These are phyloP conservation scores for Drosophila helvetica DNA, from an alignment of 2,888 invertebrate genomes.

Conservation along the genomic window DNA sequence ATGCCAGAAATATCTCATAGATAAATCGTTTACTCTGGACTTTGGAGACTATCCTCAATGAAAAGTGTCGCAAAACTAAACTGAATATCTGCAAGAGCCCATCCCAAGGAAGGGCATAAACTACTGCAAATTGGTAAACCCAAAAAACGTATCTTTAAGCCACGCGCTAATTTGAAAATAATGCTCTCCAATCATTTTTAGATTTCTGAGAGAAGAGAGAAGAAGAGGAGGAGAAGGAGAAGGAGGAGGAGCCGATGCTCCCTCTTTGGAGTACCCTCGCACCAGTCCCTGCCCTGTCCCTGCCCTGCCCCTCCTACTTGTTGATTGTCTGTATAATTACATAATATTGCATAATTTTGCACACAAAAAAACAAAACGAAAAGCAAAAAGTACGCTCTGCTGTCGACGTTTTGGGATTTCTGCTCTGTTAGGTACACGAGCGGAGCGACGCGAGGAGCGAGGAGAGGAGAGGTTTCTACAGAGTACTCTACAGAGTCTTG, in stretches of 20 bases:
- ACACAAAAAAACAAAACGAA: conserved; percentile 47
- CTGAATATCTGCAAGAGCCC: neutral
- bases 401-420: conserved; percentile 74
- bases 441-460: neutral
- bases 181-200: conserved; percentile 78
- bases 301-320: conserved; percentile 43
- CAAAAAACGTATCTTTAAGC: conserved; percentile 44
- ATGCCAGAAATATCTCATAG: too few species aligned
- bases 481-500: conserved; percentile 15
- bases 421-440: conserved; percentile 78
- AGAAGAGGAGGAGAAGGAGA: too few species aligned
- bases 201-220: conserved; percentile 46
- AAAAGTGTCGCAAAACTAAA: too few species aligned
- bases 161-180: conserved; percentile 82
- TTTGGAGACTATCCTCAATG: too few species aligned
- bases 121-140: conserved; percentile 16
- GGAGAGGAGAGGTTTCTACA: conserved; percentile 23
- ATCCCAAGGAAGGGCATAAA: neutral
- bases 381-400: conserved; percentile 67
- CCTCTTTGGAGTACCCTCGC: conserved; percentile 1
- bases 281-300: neutral
- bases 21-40: too few species aligned
- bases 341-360: conserved; percentile 79
- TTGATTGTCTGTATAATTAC: conserved; percentile 77
- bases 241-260: neutral